Percentiles rank a stretch among this genome's conserved stretches.
These are phyloP conservation scores for Tolypeutes matacus DNA, from an alignment of 2,797 vertebrate genomes.

Conservation along the genomic window DNA sequence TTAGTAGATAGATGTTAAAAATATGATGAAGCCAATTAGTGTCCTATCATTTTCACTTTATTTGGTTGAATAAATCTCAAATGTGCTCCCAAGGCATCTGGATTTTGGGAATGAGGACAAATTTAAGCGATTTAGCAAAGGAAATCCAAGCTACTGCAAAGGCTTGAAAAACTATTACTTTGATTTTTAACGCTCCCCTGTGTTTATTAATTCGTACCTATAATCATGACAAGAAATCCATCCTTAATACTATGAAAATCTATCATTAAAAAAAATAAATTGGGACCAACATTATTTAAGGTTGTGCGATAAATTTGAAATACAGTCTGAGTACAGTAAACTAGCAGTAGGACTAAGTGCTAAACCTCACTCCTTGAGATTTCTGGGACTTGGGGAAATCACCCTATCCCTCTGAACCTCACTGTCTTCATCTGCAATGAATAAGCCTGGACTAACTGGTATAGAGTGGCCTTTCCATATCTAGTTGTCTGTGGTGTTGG, in stretches of 20 bases:
- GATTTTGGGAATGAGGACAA: constrained; percentile 35
- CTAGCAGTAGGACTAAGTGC: neutral
- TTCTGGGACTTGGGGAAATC: neutral
- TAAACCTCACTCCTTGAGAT: neutral
- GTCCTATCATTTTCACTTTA: neutral
- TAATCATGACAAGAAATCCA: neutral
- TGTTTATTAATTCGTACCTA: neutral
- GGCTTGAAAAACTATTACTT: neutral
- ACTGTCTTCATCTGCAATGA: neutral
- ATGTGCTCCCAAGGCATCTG: neutral
- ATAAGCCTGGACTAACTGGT: neutral
- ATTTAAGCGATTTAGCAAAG: neutral
- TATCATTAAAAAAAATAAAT: neutral
- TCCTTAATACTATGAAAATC: constrained; percentile 29
- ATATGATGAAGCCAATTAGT: neutral
- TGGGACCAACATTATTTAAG: neutral
- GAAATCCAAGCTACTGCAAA: neutral
- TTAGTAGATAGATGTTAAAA: neutral
- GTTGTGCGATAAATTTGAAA: neutral
- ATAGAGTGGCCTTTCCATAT: neutral
- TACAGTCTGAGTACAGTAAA: neutral
- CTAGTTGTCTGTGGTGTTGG: neutral
- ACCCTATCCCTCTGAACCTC: neutral
- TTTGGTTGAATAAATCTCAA: neutral
- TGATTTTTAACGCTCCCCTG: neutral